A percentile compares a stretch with the other conserved stretches of the same genome.
phyloP scores from a whole-genome alignment of 2,113 vertebrate species.

The Malurus melanocephalus region DNA sequence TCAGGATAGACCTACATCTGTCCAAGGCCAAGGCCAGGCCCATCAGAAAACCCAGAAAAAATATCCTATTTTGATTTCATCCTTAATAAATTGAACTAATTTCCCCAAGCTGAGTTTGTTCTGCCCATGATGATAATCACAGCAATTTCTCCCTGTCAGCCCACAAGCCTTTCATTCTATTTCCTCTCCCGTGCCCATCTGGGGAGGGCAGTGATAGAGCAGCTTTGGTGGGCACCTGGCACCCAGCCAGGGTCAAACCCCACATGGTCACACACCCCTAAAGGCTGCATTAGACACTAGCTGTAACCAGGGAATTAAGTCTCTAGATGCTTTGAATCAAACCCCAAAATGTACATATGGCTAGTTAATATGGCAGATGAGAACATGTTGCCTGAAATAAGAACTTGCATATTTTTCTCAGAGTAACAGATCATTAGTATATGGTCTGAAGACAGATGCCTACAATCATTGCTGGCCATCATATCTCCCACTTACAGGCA shows the following conservation, averaged over 20 bases:
- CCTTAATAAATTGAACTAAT: not conserved
- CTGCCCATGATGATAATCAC: not conserved
- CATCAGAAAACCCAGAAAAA: no score
- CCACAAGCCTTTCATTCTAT: not conserved
- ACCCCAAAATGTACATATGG: not conserved
- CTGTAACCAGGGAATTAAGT: not conserved
- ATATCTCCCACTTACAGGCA: not conserved
- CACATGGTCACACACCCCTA: not conserved
- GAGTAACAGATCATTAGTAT: not conserved
- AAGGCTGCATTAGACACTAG: not conserved
- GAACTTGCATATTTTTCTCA: not conserved
- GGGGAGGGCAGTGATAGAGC: not conserved
- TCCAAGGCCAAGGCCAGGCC: not conserved
- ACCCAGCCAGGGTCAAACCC: not conserved
- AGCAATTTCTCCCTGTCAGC: not conserved
- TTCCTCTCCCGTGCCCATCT: not conserved
- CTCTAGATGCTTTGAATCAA: not conserved
- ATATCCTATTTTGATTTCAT: not conserved
- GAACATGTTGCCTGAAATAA: not conserved
- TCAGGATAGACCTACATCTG: accelerated
- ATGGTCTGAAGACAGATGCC: not conserved
- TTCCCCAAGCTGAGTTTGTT: not conserved
- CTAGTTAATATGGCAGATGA: not conserved
- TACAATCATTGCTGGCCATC: not conserved
- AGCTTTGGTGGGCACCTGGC: not conserved